Evolutionary conservation across 2,797 vertebrate species (phyloP).

Genomic region (Microchirus variegatus): DNA sequence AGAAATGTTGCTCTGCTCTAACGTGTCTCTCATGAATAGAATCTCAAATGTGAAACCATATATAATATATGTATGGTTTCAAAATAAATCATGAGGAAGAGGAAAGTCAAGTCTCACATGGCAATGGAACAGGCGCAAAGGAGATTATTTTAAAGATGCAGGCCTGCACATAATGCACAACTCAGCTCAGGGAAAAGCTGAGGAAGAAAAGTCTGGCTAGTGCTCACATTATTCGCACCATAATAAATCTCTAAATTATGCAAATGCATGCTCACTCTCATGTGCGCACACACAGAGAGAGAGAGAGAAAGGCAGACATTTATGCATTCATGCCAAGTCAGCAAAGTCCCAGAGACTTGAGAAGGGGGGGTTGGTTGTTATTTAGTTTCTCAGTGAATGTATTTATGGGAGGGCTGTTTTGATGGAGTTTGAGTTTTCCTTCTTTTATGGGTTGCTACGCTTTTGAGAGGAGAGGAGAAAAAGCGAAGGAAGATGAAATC

Average conservation of each 20-base stretch:
- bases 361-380: constrained; percentile 14
- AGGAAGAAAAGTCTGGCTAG: constrained; percentile 3
- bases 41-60: not conserved
- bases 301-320: constrained; percentile 30
- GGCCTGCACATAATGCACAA: constrained; percentile 45
- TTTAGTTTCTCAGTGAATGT: constrained; percentile 47
- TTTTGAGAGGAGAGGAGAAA: constrained; percentile 21
- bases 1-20: too few species aligned
- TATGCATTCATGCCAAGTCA: constrained; percentile 39
- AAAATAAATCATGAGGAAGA: not conserved
- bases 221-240: constrained; percentile 41
- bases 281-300: constrained; percentile 7
- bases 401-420: constrained; percentile 46
- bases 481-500: constrained; percentile 20
- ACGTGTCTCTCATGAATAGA: not conserved
- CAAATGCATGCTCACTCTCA: constrained; percentile 38
- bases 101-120: constrained; percentile 1
- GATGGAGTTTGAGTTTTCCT: constrained; percentile 28
- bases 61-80: not conserved
- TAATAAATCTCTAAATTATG: constrained; percentile 55
- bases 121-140: constrained; percentile 27
- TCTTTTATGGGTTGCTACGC: constrained; percentile 21
- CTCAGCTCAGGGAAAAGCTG: constrained; percentile 28
- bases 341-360: constrained; percentile 34
- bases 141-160: constrained; percentile 52